Conservation (phyloP, 2,113 vertebrate genomes). For the Rhinoptilus africanus region DNA sequence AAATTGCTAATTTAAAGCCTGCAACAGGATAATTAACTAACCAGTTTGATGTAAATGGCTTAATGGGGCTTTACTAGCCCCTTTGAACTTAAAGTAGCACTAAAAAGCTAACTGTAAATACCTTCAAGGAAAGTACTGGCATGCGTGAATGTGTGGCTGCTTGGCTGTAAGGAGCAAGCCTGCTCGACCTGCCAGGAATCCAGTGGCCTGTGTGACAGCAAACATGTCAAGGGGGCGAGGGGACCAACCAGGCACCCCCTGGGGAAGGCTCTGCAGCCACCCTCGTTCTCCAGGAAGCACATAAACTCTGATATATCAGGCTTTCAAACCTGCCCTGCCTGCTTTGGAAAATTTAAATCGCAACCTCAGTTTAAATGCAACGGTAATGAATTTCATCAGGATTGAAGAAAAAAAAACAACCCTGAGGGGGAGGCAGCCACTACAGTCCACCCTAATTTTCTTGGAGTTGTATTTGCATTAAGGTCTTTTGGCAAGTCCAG, state of each 20-base stretch:
- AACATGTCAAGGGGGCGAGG: background rate
- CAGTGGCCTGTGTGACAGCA: conserved; percentile 1
- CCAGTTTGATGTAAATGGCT: conserved; percentile 67
- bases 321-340: conserved; percentile 54
- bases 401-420: background rate
- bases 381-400: conserved; percentile 41
- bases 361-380: conserved; percentile 25
- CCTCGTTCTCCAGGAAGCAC: background rate
- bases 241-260: background rate
- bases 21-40: conserved; percentile 62
- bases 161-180: background rate
- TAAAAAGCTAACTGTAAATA: conserved; percentile 68
- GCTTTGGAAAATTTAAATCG: conserved; percentile 53
- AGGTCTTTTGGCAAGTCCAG: conserved; percentile 49
- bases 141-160: background rate
- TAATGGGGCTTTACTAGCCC: conserved; percentile 61
- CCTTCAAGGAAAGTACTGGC: conserved; percentile 56
- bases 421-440: conserved; percentile 18
- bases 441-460: conserved; percentile 50
- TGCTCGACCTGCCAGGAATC: conserved; percentile 20
- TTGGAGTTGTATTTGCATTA: conserved; percentile 24
- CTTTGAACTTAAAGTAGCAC: conserved; percentile 63
- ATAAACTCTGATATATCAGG: background rate
- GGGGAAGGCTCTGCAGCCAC: background rate
- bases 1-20: conserved; percentile 62